These are phyloP conservation scores for Tribolium madens DNA, from an alignment of 1,140 invertebrate species.

Conservation along the genomic window DNA sequence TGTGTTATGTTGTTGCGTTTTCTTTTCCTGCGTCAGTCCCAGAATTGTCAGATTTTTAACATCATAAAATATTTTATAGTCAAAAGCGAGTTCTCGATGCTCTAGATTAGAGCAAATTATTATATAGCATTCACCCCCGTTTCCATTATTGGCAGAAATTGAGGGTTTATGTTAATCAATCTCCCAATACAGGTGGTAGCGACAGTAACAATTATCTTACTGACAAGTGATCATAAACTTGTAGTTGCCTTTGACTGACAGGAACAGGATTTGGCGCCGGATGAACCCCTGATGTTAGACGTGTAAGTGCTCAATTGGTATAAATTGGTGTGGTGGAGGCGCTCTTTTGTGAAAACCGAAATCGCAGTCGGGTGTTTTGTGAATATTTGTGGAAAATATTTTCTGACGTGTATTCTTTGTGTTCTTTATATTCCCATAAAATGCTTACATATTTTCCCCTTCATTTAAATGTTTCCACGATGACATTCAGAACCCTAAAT, in stretches of 20 bases:
- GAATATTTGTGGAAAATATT: conserved; percentile 32
- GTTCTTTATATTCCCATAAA: conserved; percentile 32
- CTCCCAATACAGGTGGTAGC: conserved; percentile 22
- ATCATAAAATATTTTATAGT: conserved; percentile 35
- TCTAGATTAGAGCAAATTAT: neutral
- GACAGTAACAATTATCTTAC: conserved; percentile 28
- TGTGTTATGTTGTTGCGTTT: conserved; percentile 20
- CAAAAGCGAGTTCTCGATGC: neutral
- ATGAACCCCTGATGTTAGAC: conserved; percentile 21
- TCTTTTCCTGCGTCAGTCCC: neutral
- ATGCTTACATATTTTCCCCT: conserved; percentile 7
- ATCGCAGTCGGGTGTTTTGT: conserved; percentile 26
- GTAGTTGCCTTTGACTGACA: conserved; percentile 22
- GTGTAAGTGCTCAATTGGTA: conserved; percentile 27
- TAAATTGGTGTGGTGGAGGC: conserved; percentile 18
- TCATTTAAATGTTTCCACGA: conserved; percentile 18
- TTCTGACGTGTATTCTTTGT: conserved; percentile 24
- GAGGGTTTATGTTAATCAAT: conserved; percentile 33
- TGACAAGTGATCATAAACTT: conserved; percentile 22
- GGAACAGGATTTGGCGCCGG: conserved; percentile 25
- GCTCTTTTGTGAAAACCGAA: conserved; percentile 21
- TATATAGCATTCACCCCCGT: neutral
- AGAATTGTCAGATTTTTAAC: conserved; percentile 28
- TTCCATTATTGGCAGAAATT: conserved; percentile 19
- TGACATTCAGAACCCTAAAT: neutral